These are phyloP conservation scores for Semibalanus balanoides DNA, from an alignment of 1,140 invertebrate genomes.

Conservation along the genomic window DNA sequence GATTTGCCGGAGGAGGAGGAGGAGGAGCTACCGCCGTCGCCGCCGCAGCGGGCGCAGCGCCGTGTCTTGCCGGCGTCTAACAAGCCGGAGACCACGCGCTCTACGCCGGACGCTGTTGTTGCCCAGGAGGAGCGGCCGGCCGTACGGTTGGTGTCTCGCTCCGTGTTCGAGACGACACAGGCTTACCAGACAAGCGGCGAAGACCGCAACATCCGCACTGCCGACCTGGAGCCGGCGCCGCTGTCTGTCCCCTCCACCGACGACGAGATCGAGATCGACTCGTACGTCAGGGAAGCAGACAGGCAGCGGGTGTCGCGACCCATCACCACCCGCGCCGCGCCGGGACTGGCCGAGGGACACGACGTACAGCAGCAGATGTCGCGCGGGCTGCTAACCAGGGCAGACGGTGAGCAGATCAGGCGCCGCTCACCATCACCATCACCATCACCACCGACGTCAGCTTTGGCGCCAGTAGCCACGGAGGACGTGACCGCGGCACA, in stretches of 20 bases:
- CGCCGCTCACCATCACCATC: no score
- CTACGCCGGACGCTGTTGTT: not conserved
- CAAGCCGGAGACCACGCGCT: not conserved
- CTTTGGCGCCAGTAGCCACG: no score
- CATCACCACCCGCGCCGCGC: no score
- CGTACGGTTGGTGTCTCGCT: not conserved
- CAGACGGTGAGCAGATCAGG: no score
- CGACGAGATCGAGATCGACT: not conserved
- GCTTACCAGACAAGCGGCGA: not conserved
- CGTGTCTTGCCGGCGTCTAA: not conserved
- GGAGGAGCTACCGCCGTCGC: no score
- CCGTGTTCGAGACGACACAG: not conserved
- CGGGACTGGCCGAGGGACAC: no score
- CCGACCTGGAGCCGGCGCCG: not conserved
- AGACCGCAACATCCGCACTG: not conserved
- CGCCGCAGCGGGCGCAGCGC: not conserved
- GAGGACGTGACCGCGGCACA: no score
- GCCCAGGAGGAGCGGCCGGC: no score
- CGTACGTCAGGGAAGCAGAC: not conserved
- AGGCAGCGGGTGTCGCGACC: not conserved
- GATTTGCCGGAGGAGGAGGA: not conserved
- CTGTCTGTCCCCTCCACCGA: not conserved
- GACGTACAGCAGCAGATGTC: no score
- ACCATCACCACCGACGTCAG: no score
- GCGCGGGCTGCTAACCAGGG: no score